Evolutionary conservation across 1,140 invertebrate genomes (phyloP), one percentile per base, ranked within the genome.

Genomic region (Triops longicaudatus): DNA sequence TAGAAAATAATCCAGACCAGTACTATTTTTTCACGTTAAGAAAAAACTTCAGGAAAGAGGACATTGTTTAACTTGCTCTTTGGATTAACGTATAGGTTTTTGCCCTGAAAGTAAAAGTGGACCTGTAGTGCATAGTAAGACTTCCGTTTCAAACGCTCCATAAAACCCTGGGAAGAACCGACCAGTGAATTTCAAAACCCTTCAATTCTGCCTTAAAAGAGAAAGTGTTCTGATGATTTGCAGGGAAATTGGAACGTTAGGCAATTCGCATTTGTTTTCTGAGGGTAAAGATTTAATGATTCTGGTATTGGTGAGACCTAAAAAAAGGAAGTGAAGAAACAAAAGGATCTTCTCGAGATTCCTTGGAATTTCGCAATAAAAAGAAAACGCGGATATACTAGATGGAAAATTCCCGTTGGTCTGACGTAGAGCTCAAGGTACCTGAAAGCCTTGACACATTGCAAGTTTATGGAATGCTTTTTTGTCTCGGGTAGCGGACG

Each of bases 41-140:
- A 14, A 63, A 44, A 63, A 63, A 63, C 14, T n/a, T 5, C n/a
- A 63, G 22, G n/a, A 63, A 22, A 63, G 17, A 6, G 14, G 17
- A n/a, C 9, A 63, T 22, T 6, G n/a, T 17, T 1, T 63, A 63
- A 22, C 50, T 63, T 63, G 50, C 50, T 63, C 50, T 12, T 37
- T 12, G 50, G 17, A 63, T 63, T 63, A 63, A 7, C 50, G 50
- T 63, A 17, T 63, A 22, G 50, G 50, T 22, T 63, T 63, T 63
- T 63, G 50, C 50, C 50, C 50, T 22, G 50, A 63, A 63, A 63
- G 50, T 63, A 63, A 63, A 63, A 63, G 50, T 63, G 50, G 50
- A 63, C 22, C 50, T 14, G 50, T 9, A 63, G 17, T 63, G 50
- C 50, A 63, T 37, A 4, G 31, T 37, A 37, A 37, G 31, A 37